Base-by-base conservation (phyloP, 1,140 invertebrate genomes). In the Andrena cerasifolii region DNA sequence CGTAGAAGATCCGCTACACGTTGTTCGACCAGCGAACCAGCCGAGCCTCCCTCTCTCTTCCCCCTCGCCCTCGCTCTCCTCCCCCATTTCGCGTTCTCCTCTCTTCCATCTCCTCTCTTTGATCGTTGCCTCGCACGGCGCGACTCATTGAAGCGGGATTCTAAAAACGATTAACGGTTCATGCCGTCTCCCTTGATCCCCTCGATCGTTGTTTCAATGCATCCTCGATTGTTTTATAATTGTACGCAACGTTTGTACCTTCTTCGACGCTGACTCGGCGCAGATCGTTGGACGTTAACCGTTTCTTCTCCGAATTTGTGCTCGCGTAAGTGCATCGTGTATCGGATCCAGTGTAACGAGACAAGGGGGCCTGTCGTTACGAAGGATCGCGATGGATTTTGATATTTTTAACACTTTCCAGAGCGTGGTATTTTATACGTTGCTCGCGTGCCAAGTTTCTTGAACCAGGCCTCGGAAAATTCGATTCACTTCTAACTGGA, bases 1-100 rank as follows among this genome's bases (percentile, higher is more conserved):
- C 80, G 81, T 83, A 72, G 78, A 84, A 84, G 82, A 83, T 84
- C 78, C 81, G 83, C 83, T 84, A 84, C 73, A 71, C 72, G 72
- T 83, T 77, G 74, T 77, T 77, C 16, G 62, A 75, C 73, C 63
- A 40, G 36, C 53, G 63, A 31, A 36, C 21, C 73, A 49, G 31
- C 43, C 73, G 21, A 58, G 40, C 51, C 36, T n/a, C 67, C 53
- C 56, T 51, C 21, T n/a, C 3, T 0, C 53, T 58, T n/a, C 43
- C 58, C 12, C 51, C 36, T 12, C n/a, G n/a, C n/a, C n/a, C n/a
- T n/a, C 49, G 21, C 18, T 14, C 31, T 14, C 28, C 16, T 16
- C 26, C 10, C 36, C n/a, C n/a, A n/a, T n/a, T 63, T 21, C 21
- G 56, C 49, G 21, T 24, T 14, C 31, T 14, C 28, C 16, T 16